phyloP scores from a whole-genome alignment of 2,797 vertebrate species.

The Ibycter americanus region DNA sequence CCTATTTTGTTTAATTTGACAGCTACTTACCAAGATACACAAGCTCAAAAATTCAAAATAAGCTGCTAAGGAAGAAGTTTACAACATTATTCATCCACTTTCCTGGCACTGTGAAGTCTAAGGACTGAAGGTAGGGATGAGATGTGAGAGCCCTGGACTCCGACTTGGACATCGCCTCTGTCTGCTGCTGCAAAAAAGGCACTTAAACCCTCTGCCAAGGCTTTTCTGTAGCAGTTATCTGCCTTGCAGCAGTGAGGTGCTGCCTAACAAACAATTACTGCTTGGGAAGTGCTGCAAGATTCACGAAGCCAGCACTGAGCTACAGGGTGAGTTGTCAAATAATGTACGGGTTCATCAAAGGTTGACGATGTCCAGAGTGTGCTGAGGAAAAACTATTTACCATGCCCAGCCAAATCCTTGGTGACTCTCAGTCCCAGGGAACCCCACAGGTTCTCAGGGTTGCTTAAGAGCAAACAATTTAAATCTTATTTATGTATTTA shows the following conservation, averaged over 20 bases:
- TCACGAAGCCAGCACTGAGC: not conserved
- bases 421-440: not conserved
- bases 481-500: not conserved
- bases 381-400: not conserved
- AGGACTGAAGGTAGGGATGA: not conserved
- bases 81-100: not conserved
- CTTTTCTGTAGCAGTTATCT: not conserved
- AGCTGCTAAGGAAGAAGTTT: not conserved
- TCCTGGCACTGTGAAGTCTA: not conserved
- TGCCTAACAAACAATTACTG: not conserved
- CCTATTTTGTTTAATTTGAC: slow-evolving; percentile 56
- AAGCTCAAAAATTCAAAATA: slow-evolving; percentile 18
- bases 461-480: not conserved
- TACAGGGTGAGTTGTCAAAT: not conserved
- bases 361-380: not conserved
- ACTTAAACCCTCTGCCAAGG: not conserved
- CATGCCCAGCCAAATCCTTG: not conserved
- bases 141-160: not conserved
- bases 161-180: fast-evolving
- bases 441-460: not conserved
- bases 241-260: not conserved
- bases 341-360: not conserved
- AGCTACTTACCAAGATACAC: slow-evolving; percentile 17
- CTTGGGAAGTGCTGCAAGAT: not conserved
- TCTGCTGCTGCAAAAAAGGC: not conserved